Percentiles rank a stretch among this genome's conserved stretches.
These are phyloP conservation scores for Armadillidium nasatum DNA, from an alignment of 1,140 invertebrate species.

Conservation along the genomic window DNA sequence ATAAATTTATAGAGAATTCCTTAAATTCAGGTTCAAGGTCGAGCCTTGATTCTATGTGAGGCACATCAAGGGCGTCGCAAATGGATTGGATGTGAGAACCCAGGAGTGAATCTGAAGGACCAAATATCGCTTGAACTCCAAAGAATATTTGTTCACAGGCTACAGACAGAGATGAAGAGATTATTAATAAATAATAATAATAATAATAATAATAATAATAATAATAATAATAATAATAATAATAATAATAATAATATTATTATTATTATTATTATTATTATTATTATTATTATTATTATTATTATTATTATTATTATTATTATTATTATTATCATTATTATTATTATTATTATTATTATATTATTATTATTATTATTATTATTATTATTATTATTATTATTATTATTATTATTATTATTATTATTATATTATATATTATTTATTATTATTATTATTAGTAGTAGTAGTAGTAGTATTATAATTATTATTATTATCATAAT, in stretches of 20 bases:
- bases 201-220: background rate
- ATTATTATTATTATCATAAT: too few species aligned
- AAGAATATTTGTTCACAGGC: conserved; percentile 79
- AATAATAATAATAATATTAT: background rate
- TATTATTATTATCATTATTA: background rate
- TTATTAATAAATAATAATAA: background rate
- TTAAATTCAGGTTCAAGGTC: conserved; percentile 52
- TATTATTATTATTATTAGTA: too few species aligned
- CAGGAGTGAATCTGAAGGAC: conserved; percentile 73
- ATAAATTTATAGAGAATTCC: conserved; percentile 83
- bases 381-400: too few species aligned
- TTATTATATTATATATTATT: too few species aligned
- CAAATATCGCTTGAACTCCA: conserved; percentile 83
- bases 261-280: background rate
- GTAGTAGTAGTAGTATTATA: too few species aligned
- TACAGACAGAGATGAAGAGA: conserved; percentile 50
- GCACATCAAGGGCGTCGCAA: conserved; percentile 79
- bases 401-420: too few species aligned
- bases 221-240: background rate
- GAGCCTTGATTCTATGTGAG: conserved; percentile 71
- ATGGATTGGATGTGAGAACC: conserved; percentile 83
- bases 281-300: background rate
- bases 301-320: background rate
- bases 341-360: background rate
- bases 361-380: too few species aligned